Percentiles rank a stretch among this genome's conserved stretches.
These are phyloP conservation scores for Apogon hyalosoma DNA, from an alignment of 2,797 vertebrate genomes.

Conservation along the genomic window DNA sequence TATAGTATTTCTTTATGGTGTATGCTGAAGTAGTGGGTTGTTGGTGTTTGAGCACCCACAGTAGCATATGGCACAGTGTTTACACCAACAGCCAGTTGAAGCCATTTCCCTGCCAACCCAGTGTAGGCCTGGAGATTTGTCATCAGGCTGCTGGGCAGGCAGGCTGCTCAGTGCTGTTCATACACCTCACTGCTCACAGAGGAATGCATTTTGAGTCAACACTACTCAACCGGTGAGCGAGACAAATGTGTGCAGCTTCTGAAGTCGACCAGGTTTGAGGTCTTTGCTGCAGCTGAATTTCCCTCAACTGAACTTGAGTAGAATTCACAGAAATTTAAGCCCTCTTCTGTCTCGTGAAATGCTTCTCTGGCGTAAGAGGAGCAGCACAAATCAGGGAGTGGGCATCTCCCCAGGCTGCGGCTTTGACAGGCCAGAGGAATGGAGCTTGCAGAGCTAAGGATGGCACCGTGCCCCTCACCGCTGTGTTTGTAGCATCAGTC, in stretches of 20 bases:
- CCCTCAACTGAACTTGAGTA: slow-evolving; percentile 42
- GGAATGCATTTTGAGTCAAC: slow-evolving; percentile 40
- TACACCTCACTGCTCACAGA: slow-evolving; percentile 50
- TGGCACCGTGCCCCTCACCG: slow-evolving; percentile 66
- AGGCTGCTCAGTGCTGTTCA: slow-evolving; percentile 48
- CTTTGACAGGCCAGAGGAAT: slow-evolving; percentile 62
- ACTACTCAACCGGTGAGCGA: slow-evolving; percentile 13
- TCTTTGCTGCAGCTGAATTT: slow-evolving; percentile 48
- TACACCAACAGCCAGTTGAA: slow-evolving; percentile 67
- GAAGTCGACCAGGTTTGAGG: slow-evolving; percentile 28
- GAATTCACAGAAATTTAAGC: slow-evolving; percentile 42
- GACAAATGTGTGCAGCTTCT: slow-evolving; percentile 23
- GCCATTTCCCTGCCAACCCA: slow-evolving; percentile 66
- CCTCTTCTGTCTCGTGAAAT: slow-evolving; percentile 44
- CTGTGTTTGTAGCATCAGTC: slow-evolving; percentile 47
- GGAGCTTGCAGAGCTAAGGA: slow-evolving; percentile 59
- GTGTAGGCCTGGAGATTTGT: slow-evolving; percentile 57
- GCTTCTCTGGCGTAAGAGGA: slow-evolving; percentile 59
- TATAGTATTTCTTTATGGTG: slow-evolving; percentile 22
- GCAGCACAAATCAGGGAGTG: slow-evolving; percentile 64
- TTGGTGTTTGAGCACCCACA: slow-evolving; percentile 48
- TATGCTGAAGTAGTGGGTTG: slow-evolving; percentile 34
- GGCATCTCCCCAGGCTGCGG: slow-evolving; percentile 71
- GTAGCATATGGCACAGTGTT: slow-evolving; percentile 78
- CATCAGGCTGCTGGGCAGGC: slow-evolving; percentile 51